Percentiles rank a stretch among this genome's conserved stretches.
These are phyloP conservation scores for Falco cherrug DNA, from an alignment of 2,797 vertebrate species.

Conservation along the genomic window DNA sequence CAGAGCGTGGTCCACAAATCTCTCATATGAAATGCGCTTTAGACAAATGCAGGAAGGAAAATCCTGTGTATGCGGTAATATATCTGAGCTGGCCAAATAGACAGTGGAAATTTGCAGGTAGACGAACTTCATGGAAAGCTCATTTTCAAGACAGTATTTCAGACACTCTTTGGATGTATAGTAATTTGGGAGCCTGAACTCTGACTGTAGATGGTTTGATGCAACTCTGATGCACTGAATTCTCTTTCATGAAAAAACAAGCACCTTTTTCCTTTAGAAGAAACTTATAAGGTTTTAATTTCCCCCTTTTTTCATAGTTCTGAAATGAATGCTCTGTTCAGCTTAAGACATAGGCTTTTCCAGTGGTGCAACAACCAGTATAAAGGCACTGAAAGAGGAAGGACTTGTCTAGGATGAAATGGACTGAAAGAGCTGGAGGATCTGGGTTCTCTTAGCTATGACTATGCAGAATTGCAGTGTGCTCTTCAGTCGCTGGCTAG, in stretches of 20 bases:
- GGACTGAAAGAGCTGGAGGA: background rate
- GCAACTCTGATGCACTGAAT: background rate
- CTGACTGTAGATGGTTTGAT: background rate
- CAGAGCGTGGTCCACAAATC: background rate
- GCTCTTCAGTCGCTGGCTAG: background rate
- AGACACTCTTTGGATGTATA: background rate
- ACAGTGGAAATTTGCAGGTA: background rate
- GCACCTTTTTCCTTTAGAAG: background rate
- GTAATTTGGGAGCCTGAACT: background rate
- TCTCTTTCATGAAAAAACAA: background rate
- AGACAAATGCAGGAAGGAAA: conserved; percentile 26
- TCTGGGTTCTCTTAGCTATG: background rate
- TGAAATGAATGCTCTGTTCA: background rate
- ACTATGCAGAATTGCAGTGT: background rate
- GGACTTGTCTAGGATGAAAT: background rate
- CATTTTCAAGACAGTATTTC: background rate
- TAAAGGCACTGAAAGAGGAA: background rate
- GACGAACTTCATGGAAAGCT: background rate
- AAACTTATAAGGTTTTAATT: background rate
- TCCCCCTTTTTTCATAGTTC: background rate
- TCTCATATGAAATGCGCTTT: conserved; percentile 10
- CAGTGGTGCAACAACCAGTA: background rate
- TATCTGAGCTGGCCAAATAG: conserved; percentile 19
- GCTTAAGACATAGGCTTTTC: background rate
- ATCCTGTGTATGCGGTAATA: background rate